Evolutionary conservation across 2,888 invertebrate genomes (phyloP), one percentile per base, ranked within the genome.

Genomic region (Trachelus tabidus): DNA sequence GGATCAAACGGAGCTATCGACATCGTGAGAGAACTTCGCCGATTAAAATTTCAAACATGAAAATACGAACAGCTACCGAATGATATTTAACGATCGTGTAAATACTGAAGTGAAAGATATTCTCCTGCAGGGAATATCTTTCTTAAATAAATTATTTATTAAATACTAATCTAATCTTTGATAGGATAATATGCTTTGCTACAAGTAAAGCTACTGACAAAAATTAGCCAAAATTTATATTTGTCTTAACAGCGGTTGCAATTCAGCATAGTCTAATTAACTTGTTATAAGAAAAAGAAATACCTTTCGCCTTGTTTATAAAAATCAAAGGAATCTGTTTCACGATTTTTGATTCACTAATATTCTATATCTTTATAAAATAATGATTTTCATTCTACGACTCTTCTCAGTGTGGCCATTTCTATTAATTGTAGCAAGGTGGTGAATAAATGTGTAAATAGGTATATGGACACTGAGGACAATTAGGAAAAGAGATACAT

Each of bases 211-310:
- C 40, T 56, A 56, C 6, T 56, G 23, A 56, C 9, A 56, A 56
- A 56, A 15, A 56, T 23, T 23, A 56, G 1, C 23, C 2, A 56
- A 56, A 56, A 56, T 23, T 56, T 76, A 76, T 73, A 75, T 77
- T 81, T 83, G 74, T 79, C 89, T 90, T 91, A 91, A 91, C 91
- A 91, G 90, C 89, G 90, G 89, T 91, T 91, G 91, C 91, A 91
- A 91, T 90, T 90, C 87, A 88, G 85, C 86, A 88, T 89, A 90
- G 90, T 90, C 88, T 77, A 81, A 83, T 85, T 73, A 78, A 78
- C 78, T 73, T 75, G 78, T 78, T 76, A 68, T 23, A 56, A 56
- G 9, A 56, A 56, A 56, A 56, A 9, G 6, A 23, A 56, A 56
- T 56, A 23, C 40, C 9, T 56, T 56, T 56, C 23, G 40, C 23